Percentiles rank a stretch among this genome's conserved stretches.
Evolutionary conservation across 2,797 vertebrate genomes (phyloP).

Genomic region (Myotis daubentonii): DNA sequence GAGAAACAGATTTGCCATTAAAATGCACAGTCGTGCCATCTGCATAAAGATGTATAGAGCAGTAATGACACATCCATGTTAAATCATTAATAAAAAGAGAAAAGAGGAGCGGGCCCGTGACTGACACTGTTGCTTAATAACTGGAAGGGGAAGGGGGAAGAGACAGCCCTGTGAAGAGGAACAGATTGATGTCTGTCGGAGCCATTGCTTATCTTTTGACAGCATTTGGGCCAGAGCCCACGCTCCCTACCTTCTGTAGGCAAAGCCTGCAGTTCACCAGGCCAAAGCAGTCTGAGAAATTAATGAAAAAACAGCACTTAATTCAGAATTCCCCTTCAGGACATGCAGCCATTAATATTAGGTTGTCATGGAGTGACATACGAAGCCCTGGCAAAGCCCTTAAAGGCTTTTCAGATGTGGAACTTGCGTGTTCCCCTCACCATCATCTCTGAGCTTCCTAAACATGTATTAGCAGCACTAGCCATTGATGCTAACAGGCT

Average conservation of each 20-base stretch:
- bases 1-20: constrained; percentile 92
- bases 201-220: constrained; percentile 85
- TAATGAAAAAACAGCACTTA: constrained; percentile 60
- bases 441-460: constrained; percentile 37
- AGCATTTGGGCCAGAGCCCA: constrained; percentile 82
- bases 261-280: constrained; percentile 75
- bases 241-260: constrained; percentile 81
- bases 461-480: background rate
- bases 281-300: constrained; percentile 80
- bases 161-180: constrained; percentile 87
- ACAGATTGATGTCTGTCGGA: constrained; percentile 87
- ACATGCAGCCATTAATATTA: constrained; percentile 62
- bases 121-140: constrained; percentile 87
- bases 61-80: constrained; percentile 89
- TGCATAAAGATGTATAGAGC: constrained; percentile 90
- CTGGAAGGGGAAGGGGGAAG: constrained; percentile 84
- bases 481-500: background rate
- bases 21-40: constrained; percentile 92
- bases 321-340: constrained; percentile 63
- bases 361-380: constrained; percentile 58
- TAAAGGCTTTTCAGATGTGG: constrained; percentile 40
- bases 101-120: constrained; percentile 85
- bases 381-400: constrained; percentile 61
- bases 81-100: constrained; percentile 90
- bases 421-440: background rate